Conservation (phyloP, 2,113 vertebrate species). For the Equus przewalskii region DNA sequence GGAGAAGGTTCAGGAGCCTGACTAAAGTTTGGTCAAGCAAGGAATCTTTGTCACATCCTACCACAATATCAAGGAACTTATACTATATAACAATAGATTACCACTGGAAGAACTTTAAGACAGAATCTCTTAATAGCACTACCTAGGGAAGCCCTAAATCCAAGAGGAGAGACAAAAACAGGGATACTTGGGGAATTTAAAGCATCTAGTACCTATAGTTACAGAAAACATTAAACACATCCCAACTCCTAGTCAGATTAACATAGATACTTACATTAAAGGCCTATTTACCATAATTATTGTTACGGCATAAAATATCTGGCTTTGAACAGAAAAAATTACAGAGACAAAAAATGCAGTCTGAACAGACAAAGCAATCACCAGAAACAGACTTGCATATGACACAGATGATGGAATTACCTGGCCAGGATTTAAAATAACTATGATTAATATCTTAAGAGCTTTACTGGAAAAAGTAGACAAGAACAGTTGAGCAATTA, state of each 20-base stretch:
- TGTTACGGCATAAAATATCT: not conserved
- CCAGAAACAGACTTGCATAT: not conserved
- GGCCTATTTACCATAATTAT: not conserved
- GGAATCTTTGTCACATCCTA: not conserved
- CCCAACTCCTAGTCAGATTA: not conserved
- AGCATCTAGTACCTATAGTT: not conserved
- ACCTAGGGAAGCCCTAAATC: not conserved
- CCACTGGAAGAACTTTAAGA: not conserved
- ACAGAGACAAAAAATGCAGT: not conserved
- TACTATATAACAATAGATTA: not conserved
- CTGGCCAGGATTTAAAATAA: not conserved
- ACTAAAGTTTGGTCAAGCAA: not conserved
- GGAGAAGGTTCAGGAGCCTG: not conserved
- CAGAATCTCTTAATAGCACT: not conserved
- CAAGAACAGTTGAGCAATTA: not conserved
- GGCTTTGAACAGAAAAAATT: not conserved
- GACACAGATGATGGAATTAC: not conserved
- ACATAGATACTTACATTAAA: not conserved
- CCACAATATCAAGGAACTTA: not conserved
- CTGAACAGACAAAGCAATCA: not conserved
- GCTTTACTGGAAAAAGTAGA: not conserved
- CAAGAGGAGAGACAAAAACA: not conserved
- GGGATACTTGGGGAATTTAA: no score
- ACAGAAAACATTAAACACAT: not conserved
- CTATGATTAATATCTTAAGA: not conserved